Percentiles rank a stretch among this genome's conserved stretches.
Evolutionary conservation across 1,140 invertebrate genomes (phyloP).

Genomic region (Euschistus heros): DNA sequence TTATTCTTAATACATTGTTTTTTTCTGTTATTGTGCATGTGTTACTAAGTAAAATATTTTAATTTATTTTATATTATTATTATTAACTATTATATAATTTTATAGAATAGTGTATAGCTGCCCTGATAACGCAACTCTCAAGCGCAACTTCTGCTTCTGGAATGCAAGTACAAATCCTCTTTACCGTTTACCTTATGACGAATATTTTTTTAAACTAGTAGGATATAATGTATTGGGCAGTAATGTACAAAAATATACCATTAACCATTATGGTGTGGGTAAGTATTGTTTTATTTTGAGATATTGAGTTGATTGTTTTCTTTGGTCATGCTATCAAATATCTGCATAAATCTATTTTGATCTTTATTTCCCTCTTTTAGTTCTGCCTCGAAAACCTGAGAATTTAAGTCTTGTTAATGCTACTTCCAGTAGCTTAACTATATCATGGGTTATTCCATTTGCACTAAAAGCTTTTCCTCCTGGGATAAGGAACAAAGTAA

Average conservation of each 20-base stretch:
- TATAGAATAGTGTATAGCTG: not conserved
- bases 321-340: no score
- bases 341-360: not conserved
- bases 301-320: no score
- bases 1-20: not conserved
- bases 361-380: slow-evolving; percentile 33
- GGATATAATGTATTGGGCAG: slow-evolving; percentile 45
- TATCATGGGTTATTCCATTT: slow-evolving; percentile 47
- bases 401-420: slow-evolving; percentile 43
- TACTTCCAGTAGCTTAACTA: slow-evolving; percentile 43
- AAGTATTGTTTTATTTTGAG: slow-evolving; percentile 27
- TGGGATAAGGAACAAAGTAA: slow-evolving; percentile 47
- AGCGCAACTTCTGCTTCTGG: slow-evolving; percentile 41
- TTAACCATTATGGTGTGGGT: slow-evolving; percentile 51
- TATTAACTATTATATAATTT: not conserved
- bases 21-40: no score
- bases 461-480: slow-evolving; percentile 46
- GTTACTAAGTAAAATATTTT: no score
- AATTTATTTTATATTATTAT: no score
- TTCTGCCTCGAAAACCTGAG: slow-evolving; percentile 46
- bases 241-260: slow-evolving; percentile 37
- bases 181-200: slow-evolving; percentile 47
- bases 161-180: slow-evolving; percentile 41
- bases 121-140: not conserved
- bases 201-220: slow-evolving; percentile 44